Evolutionary conservation across 2,113 vertebrate genomes (phyloP), one percentile per base, ranked within the genome.

Genomic region (Oplegnathus fasciatus): DNA sequence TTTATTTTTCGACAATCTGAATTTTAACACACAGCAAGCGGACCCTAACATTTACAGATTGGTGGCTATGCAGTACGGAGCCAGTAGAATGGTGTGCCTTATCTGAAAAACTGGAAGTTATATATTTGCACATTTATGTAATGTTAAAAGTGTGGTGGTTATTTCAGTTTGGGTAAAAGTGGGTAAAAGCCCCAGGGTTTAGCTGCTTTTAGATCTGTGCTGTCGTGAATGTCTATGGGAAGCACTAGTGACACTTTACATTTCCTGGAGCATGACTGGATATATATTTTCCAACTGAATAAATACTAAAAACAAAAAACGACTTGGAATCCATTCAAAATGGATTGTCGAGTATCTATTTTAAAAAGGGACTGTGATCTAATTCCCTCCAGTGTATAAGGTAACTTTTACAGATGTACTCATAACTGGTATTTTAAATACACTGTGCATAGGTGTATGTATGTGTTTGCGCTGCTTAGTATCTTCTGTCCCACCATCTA

Each of bases 251-350:
- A 65, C 80, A 83, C 54, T 83, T 74, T 5, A 37, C 46, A 69
- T 83, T 83, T 75, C 48, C 55, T 26, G 26, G 14, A 79, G 17
- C 37, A 69, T 67, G 42, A 14, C 26, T 60, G 10, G 26, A 57
- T 18, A 58, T 18, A 58, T 62, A 37, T 75, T 75, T 75, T 75
- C 24, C 71, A 76, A 57, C 48, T 75, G 57, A 81, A 76, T 50
- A 20, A 71, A 81, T 50, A 46, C 15, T 5, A 9, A 37, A 55
- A 37, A 28, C 5, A n/a, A 58, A 67, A 57, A 57, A 24, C 18
- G 14, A 42, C 40, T 52, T 58, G 20, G 58, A 71, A 86, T 50
- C 14, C 9, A 68, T 68, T 60, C 26, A 80, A 48, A 58, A 61
- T 68, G 10, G 4, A 46, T 5, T 26, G 7, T 55, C 9, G 32